Evolutionary conservation across 2,888 invertebrate genomes (phyloP).

Genomic region (Biston stratarius): DNA sequence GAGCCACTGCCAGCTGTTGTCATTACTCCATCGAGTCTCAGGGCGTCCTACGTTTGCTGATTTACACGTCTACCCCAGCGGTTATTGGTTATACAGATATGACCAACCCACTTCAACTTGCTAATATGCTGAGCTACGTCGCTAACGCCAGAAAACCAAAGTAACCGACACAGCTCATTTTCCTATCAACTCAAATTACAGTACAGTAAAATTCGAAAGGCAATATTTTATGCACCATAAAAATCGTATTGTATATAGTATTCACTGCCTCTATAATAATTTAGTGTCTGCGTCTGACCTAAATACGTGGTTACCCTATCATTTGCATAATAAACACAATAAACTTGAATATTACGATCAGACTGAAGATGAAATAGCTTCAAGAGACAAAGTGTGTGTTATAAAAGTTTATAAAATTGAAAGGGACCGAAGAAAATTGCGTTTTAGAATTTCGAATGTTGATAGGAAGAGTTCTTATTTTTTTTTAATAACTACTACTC

Average conservation of each 20-base stretch:
- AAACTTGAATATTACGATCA: conserved; percentile 41
- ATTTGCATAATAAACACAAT: conserved; percentile 42
- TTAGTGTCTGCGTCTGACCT: conserved; percentile 28
- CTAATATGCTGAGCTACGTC: no score
- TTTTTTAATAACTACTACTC: no score
- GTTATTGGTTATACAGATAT: no score
- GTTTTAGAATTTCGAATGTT: conserved; percentile 3
- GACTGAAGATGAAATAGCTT: conserved; percentile 33
- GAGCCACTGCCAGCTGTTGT: no score
- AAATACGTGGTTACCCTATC: conserved; percentile 37
- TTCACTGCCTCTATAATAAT: conserved; percentile 7
- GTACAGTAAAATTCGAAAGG: conserved; percentile 37
- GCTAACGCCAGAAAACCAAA: no score
- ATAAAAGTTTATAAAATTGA: conserved; percentile 36
- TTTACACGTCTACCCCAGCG: no score
- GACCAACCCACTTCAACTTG: no score
- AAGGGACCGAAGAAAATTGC: conserved; percentile 23
- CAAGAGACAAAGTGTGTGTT: conserved; percentile 20
- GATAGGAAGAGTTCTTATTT: not conserved
- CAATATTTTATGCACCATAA: conserved; percentile 20
- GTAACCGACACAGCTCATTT: conserved; percentile 6
- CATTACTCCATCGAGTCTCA: no score
- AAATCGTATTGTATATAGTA: no score
- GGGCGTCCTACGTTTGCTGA: no score
- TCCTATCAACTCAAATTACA: conserved; percentile 32